Evolutionary conservation across 2,113 vertebrate genomes (phyloP), one percentile per base, ranked within the genome.

Genomic region (Phoxinus phoxinus): DNA sequence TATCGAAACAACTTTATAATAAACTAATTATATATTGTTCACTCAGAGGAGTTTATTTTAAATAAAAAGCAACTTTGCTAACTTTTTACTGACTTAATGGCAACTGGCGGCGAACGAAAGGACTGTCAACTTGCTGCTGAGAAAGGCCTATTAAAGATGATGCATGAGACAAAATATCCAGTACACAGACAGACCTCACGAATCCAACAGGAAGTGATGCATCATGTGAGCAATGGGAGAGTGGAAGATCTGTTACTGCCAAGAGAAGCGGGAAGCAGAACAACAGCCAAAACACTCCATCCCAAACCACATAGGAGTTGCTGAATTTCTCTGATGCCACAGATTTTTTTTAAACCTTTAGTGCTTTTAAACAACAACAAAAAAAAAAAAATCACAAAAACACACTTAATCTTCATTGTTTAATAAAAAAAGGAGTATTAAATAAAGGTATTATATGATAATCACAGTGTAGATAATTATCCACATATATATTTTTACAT

Each of bases 361-460:
- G 11, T n/a, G 41, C 3, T 41, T 15, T n/a, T n/a, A n/a, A n/a
- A 21, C 63, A 53, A 53, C 21, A 72, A 53, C 41, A 32, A 11
- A 3, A 10, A 44, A 2, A 12, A 12, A 12, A 46, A 3, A 84
- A 86, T 4, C 48, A 88, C 48, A 71, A 82, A 69, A 77, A 44
- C 12, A 77, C 12, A 44, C 3, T 17, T 0, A 74, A 78, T 85
- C 41, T 48, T 82, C 87, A 94, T 93, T 93, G 94, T 94, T 94
- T 89, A 89, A 80, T 86, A 78, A 88, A 95, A 95, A 93, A 96
- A 95, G 93, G 90, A 87, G 91, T 94, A 94, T 96, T 95, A 96
- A 96, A 95, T 95, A 94, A 51, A 93, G 89, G 91, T 92, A 92
- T 93, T 72, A 88, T 86, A 91, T 89, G 89, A 92, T 92, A 91